Conservation (phyloP, 1,140 invertebrate genomes). For the Brachionus sp. region DNA sequence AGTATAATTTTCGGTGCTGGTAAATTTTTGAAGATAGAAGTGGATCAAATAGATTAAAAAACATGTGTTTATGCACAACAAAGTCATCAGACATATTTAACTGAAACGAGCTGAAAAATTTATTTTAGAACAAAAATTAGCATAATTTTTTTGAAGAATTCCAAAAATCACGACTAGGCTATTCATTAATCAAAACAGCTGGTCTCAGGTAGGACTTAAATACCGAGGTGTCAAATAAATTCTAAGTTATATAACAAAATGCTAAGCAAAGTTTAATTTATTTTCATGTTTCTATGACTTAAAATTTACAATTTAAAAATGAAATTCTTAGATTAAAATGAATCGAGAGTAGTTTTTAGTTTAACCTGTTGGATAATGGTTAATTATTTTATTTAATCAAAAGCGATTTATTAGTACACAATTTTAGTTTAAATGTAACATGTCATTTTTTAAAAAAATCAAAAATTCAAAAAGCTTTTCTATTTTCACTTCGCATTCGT, state of each 20-base stretch:
- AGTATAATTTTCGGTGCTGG: neutral
- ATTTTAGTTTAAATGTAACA: neutral
- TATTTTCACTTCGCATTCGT: neutral
- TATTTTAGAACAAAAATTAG: neutral
- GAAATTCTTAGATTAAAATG: neutral
- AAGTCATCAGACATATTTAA: neutral
- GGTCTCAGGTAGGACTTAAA: neutral
- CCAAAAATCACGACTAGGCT: neutral
- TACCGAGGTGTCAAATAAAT: neutral
- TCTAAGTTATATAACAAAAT: neutral
- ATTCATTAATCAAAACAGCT: neutral
- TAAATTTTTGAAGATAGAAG: too few species aligned
- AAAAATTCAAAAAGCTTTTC: neutral
- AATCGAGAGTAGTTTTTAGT: constrained; percentile 1
- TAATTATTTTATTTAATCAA: neutral
- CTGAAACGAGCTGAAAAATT: neutral
- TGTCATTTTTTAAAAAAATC: constrained; percentile 21
- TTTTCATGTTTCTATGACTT: neutral
- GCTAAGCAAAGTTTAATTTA: neutral
- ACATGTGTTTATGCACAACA: neutral
- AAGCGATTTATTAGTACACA: neutral
- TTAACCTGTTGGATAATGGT: neutral
- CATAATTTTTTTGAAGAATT: neutral
- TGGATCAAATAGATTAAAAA: neutral
- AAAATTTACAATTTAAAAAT: neutral